Percentiles rank a stretch among this genome's conserved stretches.
These are phyloP conservation scores for Anolis carolinensis DNA, from an alignment of 2,113 vertebrate genomes.

Conservation along the genomic window DNA sequence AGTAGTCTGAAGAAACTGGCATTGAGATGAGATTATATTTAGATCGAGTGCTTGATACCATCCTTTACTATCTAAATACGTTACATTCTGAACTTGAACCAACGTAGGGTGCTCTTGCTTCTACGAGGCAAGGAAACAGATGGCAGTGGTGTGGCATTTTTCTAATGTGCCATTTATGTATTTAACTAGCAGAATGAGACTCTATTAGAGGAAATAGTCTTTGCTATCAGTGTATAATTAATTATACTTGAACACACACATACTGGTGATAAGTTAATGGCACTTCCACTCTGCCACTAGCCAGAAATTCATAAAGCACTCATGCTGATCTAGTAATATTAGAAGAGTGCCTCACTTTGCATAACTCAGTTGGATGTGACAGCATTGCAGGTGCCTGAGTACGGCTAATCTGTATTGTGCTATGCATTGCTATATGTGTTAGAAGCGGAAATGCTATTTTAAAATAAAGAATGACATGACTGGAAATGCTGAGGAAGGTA, in stretches of 20 bases:
- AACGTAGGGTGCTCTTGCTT: not conserved
- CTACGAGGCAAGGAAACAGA: not conserved
- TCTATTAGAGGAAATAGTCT: not conserved
- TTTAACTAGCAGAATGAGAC: slow-evolving; percentile 25
- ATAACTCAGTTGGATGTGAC: not conserved
- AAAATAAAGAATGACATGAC: not conserved
- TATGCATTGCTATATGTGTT: not conserved
- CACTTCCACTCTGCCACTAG: not conserved
- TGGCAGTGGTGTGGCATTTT: not conserved
- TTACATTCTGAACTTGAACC: not conserved
- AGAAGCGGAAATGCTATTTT: not conserved
- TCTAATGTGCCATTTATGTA: not conserved
- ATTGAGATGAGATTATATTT: slow-evolving; percentile 4
- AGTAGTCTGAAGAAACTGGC: slow-evolving; percentile 41
- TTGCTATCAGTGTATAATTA: slow-evolving; percentile 25
- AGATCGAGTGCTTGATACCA: not conserved
- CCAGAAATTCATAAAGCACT: slow-evolving; percentile 9
- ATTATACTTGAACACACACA: not conserved
- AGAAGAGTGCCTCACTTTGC: not conserved
- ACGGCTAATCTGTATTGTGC: not conserved
- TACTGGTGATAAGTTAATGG: slow-evolving; percentile 13
- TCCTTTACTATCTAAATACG: not conserved
- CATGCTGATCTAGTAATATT: not conserved
- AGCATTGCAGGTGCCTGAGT: not conserved
- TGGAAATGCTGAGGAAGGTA: not conserved